Evolutionary conservation across 2,888 invertebrate species (phyloP), one percentile per base, ranked within the genome.

Genomic region (Pyrocoelia pectoralis): DNA sequence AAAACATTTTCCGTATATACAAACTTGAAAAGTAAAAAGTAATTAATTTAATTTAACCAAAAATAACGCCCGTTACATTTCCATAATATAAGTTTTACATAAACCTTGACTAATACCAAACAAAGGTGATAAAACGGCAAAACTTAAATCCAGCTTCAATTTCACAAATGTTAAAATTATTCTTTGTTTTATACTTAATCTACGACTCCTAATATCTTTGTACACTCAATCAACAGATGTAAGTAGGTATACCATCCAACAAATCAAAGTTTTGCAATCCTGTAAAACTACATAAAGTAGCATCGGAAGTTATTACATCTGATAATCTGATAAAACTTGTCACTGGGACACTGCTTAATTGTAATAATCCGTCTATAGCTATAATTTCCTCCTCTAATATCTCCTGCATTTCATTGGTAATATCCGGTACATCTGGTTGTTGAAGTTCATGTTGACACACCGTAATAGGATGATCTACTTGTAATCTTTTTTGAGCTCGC

Each of bases 121-220:
- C 2, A 53, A 12, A 2, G 33, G 9, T 17, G 53, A 15, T 18
- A 53, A 17, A 17, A 19, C 33, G 12, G 40, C 18, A 53, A 33
- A 53, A 2, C 12, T 15, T 33, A 52, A 38, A 52, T 52, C 14
- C 6, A 12, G 15, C 12, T 53, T 53, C 41, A 53, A 40, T 29
- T 53, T 53, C 1, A 18, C n/a, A 17, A 53, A 53, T 5, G 41
- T 40, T 53, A 53, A 40, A 13, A 53, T 19, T 6, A 53, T 12
- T 38, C 53, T 10, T 19, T 40, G 17, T 17, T 40, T 53, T 40
- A 53, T 53, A 10, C n/a, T 12, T 29, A 53, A 13, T 40, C n/a
- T 38, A 53, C 33, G 53, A 1, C 14, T 12, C 14, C 41, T 14
- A 5, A 15, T 38, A 53, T 53, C 41, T 40, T 15, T 19, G 17